Evolutionary conservation across 1,140 invertebrate genomes (phyloP), one percentile per base, ranked within the genome.

Genomic region (Drosophila ironensis): DNA sequence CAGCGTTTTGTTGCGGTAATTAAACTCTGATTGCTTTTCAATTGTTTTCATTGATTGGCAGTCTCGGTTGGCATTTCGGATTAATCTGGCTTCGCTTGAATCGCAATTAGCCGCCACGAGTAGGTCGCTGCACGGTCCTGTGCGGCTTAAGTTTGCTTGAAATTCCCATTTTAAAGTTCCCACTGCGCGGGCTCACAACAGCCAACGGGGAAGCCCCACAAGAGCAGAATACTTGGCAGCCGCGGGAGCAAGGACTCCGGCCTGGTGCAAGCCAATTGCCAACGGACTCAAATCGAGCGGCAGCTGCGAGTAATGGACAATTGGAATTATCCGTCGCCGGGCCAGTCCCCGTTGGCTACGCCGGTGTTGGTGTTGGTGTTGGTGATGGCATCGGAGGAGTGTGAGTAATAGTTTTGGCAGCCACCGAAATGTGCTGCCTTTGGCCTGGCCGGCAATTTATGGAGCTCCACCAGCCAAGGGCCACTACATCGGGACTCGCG

Each of bases 341-440:
- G n/a, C n/a, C n/a, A n/a, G n/a, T n/a, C n/a, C n/a, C n/a, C n/a
- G n/a, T n/a, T n/a, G n/a, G n/a, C n/a, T n/a, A n/a, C n/a, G n/a
- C n/a, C n/a, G n/a, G n/a, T n/a, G n/a, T n/a, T n/a, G n/a, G n/a
- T 69, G 57, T 46, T 37, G 42, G 17, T 41, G n/a, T 19, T 19
- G 42, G 14, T 22, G 30, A 7, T 3, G 20, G 33, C 14, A 8
- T 11, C 7, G 27, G 35, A 46, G 66, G 73, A 74, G 78, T 78
- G 80, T 84, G 78, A 86, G 78, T 84, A 84, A 84, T 84, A 84
- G 78, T 84, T 84, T 86, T 84, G 78, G 78, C 78, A 78, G 80
- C 80, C 80, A 64, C 14, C 57, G n/a, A n/a, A n/a, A n/a, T n/a
- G n/a, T n/a, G 41, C 63, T 45, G 42, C 68, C 64, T 60, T 71